Conservation (phyloP, 2,888 invertebrate species). For the Furcula furcula region DNA sequence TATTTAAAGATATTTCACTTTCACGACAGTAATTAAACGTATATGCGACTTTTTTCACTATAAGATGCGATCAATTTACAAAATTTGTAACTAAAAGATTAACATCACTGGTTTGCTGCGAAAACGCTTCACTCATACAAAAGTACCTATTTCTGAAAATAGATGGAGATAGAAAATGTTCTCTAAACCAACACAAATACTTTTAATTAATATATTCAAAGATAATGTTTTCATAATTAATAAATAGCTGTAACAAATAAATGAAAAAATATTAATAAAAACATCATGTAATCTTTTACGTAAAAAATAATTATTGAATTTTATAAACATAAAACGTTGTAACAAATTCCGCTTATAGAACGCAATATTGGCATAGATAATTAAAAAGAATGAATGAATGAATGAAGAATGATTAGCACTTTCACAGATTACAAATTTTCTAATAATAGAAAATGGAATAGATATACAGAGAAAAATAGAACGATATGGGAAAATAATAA, state of each 20-base stretch:
- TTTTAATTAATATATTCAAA: slow-evolving; percentile 29
- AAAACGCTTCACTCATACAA: slow-evolving; percentile 82
- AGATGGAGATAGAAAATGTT: slow-evolving; percentile 85
- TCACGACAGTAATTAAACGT: slow-evolving; percentile 69
- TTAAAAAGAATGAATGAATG: slow-evolving; percentile 1
- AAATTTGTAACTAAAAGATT: slow-evolving; percentile 82
- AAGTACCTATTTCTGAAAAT: slow-evolving; percentile 88
- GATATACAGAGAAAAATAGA: no score
- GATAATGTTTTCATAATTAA: background rate
- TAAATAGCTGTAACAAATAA: background rate
- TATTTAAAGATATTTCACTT: slow-evolving; percentile 74
- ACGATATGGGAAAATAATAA: no score
- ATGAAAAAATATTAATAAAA: background rate
- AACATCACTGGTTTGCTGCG: slow-evolving; percentile 85
- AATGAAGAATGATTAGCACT: no score
- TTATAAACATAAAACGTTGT: slow-evolving; percentile 12
- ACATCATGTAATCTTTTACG: no score
- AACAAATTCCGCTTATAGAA: slow-evolving; percentile 33
- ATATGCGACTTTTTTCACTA: slow-evolving; percentile 65
- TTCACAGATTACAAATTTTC: no score
- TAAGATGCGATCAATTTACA: slow-evolving; percentile 77
- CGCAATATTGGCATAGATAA: slow-evolving; percentile 23
- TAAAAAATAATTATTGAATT: background rate
- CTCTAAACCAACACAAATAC: slow-evolving; percentile 57
- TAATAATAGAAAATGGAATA: no score